Percentiles rank a stretch among this genome's conserved stretches.
phyloP scores from a whole-genome alignment of 2,888 invertebrate species.

The Empis livida region DNA sequence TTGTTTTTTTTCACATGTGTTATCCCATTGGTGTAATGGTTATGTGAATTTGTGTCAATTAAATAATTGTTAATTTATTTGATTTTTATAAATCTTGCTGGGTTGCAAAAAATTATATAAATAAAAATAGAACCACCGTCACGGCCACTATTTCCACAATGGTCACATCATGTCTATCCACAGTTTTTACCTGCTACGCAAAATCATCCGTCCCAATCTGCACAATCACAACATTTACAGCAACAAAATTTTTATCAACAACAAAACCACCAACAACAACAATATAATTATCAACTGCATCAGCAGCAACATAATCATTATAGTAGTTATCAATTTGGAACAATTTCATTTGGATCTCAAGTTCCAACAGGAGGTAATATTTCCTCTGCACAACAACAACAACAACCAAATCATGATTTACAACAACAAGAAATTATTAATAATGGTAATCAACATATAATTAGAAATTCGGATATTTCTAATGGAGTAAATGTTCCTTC shows the following conservation, averaged over 20 bases:
- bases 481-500: slow-evolving; percentile 5
- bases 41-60: too few relatives aligned
- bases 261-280: slow-evolving; percentile 33
- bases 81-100: too few relatives aligned
- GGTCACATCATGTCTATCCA: slow-evolving; percentile 90
- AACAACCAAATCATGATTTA: slow-evolving; percentile 21
- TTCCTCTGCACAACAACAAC: slow-evolving; percentile 10
- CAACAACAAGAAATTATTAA: slow-evolving; percentile 18
- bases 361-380: too few relatives aligned
- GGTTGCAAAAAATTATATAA: neutral
- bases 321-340: neutral
- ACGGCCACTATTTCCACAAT: slow-evolving; percentile 83
- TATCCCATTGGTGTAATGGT: too few relatives aligned
- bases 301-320: slow-evolving; percentile 20
- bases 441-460: slow-evolving; percentile 4
- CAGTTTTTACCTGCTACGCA: slow-evolving; percentile 87
- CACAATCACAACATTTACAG: slow-evolving; percentile 39
- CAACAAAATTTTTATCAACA: slow-evolving; percentile 22
- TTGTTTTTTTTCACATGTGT: too few relatives aligned
- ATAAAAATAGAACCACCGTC: slow-evolving; percentile 31
- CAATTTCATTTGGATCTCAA: too few relatives aligned
- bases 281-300: slow-evolving; percentile 35
- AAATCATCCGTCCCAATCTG: slow-evolving; percentile 43
- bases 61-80: too few relatives aligned
- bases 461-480: slow-evolving; percentile 14